Evolutionary conservation across 2,113 vertebrate genomes (phyloP).

Genomic region (Polypterus senegalus): DNA sequence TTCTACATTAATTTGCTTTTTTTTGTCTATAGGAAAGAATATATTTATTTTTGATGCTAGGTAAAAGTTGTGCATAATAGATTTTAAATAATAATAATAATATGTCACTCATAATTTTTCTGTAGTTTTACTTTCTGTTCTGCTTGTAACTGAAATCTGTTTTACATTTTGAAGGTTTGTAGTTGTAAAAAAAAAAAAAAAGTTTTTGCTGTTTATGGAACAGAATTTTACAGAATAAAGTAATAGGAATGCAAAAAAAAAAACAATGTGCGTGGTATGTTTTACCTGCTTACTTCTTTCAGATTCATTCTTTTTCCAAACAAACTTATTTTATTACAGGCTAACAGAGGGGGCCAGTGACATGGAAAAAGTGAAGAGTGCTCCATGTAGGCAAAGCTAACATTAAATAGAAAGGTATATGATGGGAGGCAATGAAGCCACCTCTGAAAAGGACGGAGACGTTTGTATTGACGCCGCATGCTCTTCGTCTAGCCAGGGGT

Average conservation of each 20-base stretch:
- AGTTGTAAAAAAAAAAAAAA: constrained; percentile 78
- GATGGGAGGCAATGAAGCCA: too few relatives aligned
- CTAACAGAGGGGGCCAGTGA: too few relatives aligned
- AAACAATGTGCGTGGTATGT: too few relatives aligned
- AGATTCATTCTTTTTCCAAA: too few relatives aligned
- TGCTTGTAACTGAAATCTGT: constrained; percentile 72
- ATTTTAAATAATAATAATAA: constrained; percentile 12
- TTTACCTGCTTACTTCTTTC: too few relatives aligned
- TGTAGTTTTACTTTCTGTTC: constrained; percentile 59
- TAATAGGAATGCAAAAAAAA: constrained; percentile 72
- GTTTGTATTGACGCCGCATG: too few relatives aligned
- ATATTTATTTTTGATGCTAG: constrained; percentile 50
- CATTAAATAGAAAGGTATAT: too few relatives aligned
- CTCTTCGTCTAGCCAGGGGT: too few relatives aligned
- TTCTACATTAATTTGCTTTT: constrained; percentile 26
- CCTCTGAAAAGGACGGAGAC: too few relatives aligned
- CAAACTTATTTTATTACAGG: too few relatives aligned
- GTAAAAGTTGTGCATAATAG: constrained; percentile 37
- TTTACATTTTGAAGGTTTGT: constrained; percentile 82
- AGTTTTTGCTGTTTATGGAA: constrained; percentile 74
- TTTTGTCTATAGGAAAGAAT: constrained; percentile 33
- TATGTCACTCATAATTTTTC: constrained; percentile 24
- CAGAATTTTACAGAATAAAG: constrained; percentile 89
- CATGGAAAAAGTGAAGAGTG: too few relatives aligned
- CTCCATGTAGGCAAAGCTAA: too few relatives aligned